These are phyloP conservation scores for Condylostylus longicornis DNA, from an alignment of 1,140 invertebrate species.

Conservation along the genomic window DNA sequence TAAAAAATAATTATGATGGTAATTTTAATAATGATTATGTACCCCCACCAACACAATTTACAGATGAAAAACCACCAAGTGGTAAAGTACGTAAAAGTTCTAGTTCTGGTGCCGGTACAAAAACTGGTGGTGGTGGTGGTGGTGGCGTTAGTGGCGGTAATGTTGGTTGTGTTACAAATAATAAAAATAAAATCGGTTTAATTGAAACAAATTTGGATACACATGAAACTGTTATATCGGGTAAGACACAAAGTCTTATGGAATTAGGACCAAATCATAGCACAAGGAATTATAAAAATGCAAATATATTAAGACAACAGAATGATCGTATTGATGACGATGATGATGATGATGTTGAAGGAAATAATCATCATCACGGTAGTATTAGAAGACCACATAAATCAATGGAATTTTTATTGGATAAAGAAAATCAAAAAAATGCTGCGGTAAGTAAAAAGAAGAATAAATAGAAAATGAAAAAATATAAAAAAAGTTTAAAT, in stretches of 20 bases:
- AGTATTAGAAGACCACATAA: conserved; percentile 50
- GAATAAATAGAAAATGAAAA: too few relatives aligned
- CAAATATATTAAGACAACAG: conserved; percentile 7
- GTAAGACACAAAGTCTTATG: conserved; percentile 62
- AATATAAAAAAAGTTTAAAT: too few relatives aligned
- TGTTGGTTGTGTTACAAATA: conserved; percentile 4
- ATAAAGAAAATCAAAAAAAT: conserved; percentile 70
- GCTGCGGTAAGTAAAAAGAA: conserved; percentile 44
- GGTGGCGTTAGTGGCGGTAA: conserved; percentile 1
- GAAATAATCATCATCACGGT: conserved; percentile 7
- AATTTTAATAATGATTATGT: background rate
- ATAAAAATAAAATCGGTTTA: conserved; percentile 38
- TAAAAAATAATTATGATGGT: background rate
- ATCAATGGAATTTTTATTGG: conserved; percentile 85
- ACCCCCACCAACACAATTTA: too few relatives aligned
- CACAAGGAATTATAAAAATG: conserved; percentile 9
- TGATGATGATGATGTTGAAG: conserved; percentile 7
- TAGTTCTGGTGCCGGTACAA: too few relatives aligned
- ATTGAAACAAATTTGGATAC: conserved; percentile 77
- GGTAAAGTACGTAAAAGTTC: too few relatives aligned
- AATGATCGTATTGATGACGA: conserved; percentile 3
- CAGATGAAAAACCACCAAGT: too few relatives aligned
- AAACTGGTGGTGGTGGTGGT: conserved; percentile 2
- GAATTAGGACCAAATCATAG: conserved; percentile 46
- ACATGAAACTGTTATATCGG: conserved; percentile 39